Evolutionary conservation across 2,113 vertebrate species (phyloP).

Genomic region (Chionis minor): DNA sequence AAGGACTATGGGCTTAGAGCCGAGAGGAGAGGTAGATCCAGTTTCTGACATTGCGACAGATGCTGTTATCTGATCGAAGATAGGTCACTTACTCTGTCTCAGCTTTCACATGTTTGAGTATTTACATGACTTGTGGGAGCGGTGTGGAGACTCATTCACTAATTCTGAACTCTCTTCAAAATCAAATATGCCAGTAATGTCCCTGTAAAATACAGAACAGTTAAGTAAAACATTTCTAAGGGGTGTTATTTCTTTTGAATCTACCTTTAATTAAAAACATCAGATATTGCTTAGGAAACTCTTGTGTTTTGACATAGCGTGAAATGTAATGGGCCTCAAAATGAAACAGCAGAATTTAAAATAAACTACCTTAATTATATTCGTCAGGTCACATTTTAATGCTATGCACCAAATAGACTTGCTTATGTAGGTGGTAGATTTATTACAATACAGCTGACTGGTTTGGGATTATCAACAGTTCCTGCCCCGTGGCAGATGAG

Average conservation of each 20-base stretch:
- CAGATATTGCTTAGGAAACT: neutral
- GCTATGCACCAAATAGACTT: neutral
- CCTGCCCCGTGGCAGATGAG: neutral
- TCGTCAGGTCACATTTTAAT: neutral
- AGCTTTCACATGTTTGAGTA: neutral
- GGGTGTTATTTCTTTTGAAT: neutral
- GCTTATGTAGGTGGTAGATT: neutral
- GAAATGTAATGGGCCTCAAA: neutral
- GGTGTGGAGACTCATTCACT: neutral
- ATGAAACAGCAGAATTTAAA: neutral
- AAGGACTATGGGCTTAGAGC: neutral
- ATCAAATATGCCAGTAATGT: neutral
- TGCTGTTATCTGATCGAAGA: constrained; percentile 31
- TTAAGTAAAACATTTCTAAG: neutral
- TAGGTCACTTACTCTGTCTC: neutral
- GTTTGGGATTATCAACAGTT: neutral
- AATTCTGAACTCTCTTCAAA: neutral
- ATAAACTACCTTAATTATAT: neutral
- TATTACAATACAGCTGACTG: neutral
- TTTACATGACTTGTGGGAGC: neutral
- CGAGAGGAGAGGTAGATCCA: neutral
- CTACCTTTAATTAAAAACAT: neutral
- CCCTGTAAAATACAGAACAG: neutral
- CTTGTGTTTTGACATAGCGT: neutral
- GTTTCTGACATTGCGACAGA: neutral